Conservation (phyloP, 2,797 vertebrate genomes). For the Setipinna tenuifilis region DNA sequence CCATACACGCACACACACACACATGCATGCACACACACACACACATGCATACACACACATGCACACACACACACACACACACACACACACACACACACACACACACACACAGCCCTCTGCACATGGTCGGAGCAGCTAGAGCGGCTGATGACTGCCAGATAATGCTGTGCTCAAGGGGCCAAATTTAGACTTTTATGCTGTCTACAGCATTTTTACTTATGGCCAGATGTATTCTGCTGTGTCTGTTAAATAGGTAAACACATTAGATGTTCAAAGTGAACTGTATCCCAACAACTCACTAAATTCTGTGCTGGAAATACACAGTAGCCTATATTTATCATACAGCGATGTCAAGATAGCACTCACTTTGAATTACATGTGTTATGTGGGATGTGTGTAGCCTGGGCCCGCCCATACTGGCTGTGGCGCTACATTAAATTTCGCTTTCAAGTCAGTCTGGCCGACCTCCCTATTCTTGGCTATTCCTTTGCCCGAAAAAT, state of each 20-base stretch:
- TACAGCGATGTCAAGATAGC: no score
- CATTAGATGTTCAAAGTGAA: background rate
- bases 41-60: background rate
- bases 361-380: no score
- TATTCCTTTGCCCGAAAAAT: no score
- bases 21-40: background rate
- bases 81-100: background rate
- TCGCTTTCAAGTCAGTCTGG: no score
- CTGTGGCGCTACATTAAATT: no score
- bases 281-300: background rate
- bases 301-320: background rate
- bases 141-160: background rate
- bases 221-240: background rate
- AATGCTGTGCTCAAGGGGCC: slow-evolving; percentile 1
- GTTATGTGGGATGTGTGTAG: no score
- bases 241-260: background rate
- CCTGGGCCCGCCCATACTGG: no score
- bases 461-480: no score
- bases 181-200: slow-evolving; percentile 9
- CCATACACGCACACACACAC: background rate
- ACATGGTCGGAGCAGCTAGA: background rate
- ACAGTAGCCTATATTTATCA: no score
- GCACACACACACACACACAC: slow-evolving; percentile 8
- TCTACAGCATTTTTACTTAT: background rate
- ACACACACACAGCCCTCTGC: background rate